Conservation (phyloP, 2,888 invertebrate genomes). For the Neoaliturus tenellus region DNA sequence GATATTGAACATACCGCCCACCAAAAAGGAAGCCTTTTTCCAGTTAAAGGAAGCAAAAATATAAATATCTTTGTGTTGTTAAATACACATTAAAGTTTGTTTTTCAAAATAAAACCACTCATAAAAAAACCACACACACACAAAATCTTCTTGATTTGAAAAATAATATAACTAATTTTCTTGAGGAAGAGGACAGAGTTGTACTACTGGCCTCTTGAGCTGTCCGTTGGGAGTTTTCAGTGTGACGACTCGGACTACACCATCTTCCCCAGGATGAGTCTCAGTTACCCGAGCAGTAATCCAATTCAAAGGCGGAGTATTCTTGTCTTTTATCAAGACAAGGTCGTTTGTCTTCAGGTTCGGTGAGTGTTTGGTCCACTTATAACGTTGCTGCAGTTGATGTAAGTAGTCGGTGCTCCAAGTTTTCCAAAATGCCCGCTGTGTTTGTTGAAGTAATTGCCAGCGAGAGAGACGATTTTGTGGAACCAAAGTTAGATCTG, state of each 20-base stretch:
- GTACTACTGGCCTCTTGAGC: slow-evolving; percentile 61
- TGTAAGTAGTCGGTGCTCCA: slow-evolving; percentile 67
- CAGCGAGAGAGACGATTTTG: slow-evolving; percentile 65
- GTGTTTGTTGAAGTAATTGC: slow-evolving; percentile 64
- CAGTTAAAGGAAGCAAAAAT: too few species aligned
- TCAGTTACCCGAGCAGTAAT: slow-evolving; percentile 64
- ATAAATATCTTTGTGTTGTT: too few species aligned
- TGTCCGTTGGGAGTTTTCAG: slow-evolving; percentile 62
- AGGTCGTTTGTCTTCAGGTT: slow-evolving; percentile 63
- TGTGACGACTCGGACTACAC: slow-evolving; percentile 65
- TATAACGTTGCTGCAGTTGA: slow-evolving; percentile 65
- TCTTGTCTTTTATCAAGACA: slow-evolving; percentile 66
- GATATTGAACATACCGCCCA: too few species aligned
- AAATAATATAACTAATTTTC: too few species aligned
- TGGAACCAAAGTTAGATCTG: not conserved
- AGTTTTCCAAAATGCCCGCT: slow-evolving; percentile 66
- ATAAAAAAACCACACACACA: too few species aligned
- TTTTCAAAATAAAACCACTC: too few species aligned
- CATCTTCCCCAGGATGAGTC: slow-evolving; percentile 66
- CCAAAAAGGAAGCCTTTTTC: too few species aligned
- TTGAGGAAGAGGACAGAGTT: slow-evolving; percentile 26
- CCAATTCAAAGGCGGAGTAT: slow-evolving; percentile 66
- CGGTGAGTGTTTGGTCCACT: slow-evolving; percentile 63
- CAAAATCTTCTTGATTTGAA: too few species aligned
- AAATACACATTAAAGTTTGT: too few species aligned